Percentiles rank a stretch among this genome's conserved stretches.
Conservation (phyloP, 2,113 vertebrate species). For the Cyprinus carpio region DNA sequence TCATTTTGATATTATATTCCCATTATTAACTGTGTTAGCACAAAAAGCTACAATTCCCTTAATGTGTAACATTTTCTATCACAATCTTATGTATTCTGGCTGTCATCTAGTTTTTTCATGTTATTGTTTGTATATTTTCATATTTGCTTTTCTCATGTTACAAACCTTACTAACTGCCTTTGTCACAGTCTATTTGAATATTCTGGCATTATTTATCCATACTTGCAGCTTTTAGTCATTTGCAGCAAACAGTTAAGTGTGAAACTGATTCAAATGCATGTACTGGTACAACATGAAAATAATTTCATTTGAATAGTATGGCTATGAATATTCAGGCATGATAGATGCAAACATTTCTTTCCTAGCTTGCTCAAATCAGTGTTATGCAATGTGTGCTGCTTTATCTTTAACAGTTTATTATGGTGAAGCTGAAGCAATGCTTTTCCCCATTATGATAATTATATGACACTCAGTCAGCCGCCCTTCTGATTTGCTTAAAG, state of each 20-base stretch:
- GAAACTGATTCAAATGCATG: constrained; percentile 20
- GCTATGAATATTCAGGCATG: background rate
- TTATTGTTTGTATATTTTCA: constrained; percentile 1
- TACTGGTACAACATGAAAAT: background rate
- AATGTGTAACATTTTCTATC: background rate
- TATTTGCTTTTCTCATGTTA: background rate
- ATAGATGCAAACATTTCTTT: background rate
- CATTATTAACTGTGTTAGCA: background rate
- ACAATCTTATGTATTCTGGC: background rate
- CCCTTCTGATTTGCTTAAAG: constrained; percentile 1
- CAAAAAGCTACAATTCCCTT: background rate
- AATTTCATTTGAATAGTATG: background rate
- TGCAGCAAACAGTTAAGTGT: background rate
- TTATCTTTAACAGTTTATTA: background rate
- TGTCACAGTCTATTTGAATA: constrained; percentile 4
- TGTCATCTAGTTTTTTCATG: background rate
- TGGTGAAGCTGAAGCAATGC: background rate
- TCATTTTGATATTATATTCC: background rate
- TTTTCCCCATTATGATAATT: background rate
- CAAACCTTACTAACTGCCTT: background rate
- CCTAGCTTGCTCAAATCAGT: background rate
- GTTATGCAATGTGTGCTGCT: background rate
- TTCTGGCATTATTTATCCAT: background rate
- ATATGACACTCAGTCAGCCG: background rate
- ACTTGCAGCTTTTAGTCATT: background rate